Conservation (phyloP, 2,797 vertebrate genomes). For the Meda fulgida region DNA sequence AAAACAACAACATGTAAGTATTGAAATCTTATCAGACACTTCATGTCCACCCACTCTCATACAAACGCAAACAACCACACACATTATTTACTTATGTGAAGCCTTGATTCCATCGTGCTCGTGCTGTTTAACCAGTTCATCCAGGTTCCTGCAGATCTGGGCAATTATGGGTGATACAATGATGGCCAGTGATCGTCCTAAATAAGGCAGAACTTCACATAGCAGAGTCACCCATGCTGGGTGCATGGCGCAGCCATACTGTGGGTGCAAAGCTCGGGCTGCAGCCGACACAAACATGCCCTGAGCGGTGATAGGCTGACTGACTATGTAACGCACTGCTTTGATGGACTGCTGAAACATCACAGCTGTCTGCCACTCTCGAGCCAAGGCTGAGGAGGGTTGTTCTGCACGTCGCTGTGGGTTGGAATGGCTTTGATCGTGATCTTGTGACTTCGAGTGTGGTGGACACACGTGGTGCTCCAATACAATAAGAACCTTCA, state of each 20-base stretch:
- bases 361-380: slow-evolving; percentile 91
- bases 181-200: slow-evolving; percentile 92
- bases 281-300: slow-evolving; percentile 94
- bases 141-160: slow-evolving; percentile 95
- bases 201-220: slow-evolving; percentile 87
- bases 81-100: slow-evolving; percentile 77
- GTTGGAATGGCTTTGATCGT: slow-evolving; percentile 55
- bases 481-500: slow-evolving; percentile 90
- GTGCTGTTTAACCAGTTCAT: slow-evolving; percentile 91
- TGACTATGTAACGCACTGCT: slow-evolving; percentile 87
- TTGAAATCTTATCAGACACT: not conserved
- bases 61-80: slow-evolving; percentile 19
- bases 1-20: slow-evolving; percentile 19
- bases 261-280: slow-evolving; percentile 88
- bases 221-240: slow-evolving; percentile 93
- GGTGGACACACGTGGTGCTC: slow-evolving; percentile 83
- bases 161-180: slow-evolving; percentile 88
- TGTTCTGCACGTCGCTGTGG: slow-evolving; percentile 76
- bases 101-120: slow-evolving; percentile 86
- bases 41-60: not conserved
- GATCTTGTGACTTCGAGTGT: slow-evolving; percentile 11
- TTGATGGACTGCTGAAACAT: slow-evolving; percentile 94
- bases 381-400: slow-evolving; percentile 74
- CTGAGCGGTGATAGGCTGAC: slow-evolving; percentile 92
- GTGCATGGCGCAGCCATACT: slow-evolving; percentile 93